Conservation (phyloP, 2,113 vertebrate genomes). For the Myocastor coypus region DNA sequence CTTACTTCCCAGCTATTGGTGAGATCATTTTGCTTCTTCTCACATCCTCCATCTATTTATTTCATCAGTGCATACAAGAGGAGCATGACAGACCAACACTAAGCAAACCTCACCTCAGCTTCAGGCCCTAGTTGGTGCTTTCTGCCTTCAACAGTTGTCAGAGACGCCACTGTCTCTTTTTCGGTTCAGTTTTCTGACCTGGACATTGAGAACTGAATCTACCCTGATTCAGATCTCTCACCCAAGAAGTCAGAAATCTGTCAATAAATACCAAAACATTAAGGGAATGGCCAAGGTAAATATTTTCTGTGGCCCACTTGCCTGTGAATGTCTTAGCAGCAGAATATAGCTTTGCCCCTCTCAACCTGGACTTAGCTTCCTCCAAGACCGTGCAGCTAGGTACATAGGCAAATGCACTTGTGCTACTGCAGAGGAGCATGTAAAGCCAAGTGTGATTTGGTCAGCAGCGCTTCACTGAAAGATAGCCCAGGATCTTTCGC, state of each 20-base stretch:
- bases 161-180: background rate
- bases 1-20: background rate
- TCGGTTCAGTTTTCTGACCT: background rate
- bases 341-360: constrained; percentile 63
- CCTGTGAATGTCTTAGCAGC: constrained; percentile 63
- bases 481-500: background rate
- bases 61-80: background rate
- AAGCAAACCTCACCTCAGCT: background rate
- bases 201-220: background rate
- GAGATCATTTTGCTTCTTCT: background rate
- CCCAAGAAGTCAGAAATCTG: background rate
- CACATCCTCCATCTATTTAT: background rate
- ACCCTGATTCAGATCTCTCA: background rate
- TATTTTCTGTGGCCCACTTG: background rate
- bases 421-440: background rate
- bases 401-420: constrained; percentile 30
- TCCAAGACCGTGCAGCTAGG: constrained; percentile 63
- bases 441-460: background rate
- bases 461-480: background rate
- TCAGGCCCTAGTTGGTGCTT: background rate
- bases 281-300: constrained; percentile 21
- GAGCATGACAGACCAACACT: background rate
- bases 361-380: constrained; percentile 34
- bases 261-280: constrained; percentile 57
- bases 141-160: background rate